Percentiles rank a stretch among this genome's conserved stretches.
Evolutionary conservation across 2,113 vertebrate genomes (phyloP).

Genomic region (Blennius ocellaris): DNA sequence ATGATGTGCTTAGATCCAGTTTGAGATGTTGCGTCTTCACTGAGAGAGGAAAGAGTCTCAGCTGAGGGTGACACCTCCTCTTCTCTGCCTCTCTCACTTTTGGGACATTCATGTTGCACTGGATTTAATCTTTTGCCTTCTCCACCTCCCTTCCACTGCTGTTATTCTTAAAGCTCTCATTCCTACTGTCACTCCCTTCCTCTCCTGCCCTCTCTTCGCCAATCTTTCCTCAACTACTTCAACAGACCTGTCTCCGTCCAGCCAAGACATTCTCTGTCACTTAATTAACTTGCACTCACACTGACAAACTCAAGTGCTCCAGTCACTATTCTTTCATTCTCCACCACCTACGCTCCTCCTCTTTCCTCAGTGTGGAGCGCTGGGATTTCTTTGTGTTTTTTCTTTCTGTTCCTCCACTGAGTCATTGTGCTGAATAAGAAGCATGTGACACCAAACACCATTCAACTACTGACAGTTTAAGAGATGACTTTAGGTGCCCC

Average conservation of each 20-base stretch:
- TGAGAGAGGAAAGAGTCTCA: constrained; percentile 35
- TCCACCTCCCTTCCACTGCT: not conserved
- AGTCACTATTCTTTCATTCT: not conserved
- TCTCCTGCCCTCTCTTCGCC: not conserved
- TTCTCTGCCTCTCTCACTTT: not conserved
- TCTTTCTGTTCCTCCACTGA: no score
- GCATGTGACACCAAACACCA: no score
- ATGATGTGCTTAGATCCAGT: constrained; percentile 71
- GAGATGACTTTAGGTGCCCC: no score
- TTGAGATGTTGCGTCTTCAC: constrained; percentile 47
- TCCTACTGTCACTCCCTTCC: not conserved
- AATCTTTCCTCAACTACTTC: constrained; percentile 12
- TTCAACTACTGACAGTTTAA: no score
- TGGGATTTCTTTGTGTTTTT: constrained; percentile 29
- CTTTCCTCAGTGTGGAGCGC: not conserved
- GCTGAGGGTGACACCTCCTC: constrained; percentile 15
- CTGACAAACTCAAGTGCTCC: constrained; percentile 39
- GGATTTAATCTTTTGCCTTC: not conserved
- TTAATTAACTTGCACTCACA: constrained; percentile 50
- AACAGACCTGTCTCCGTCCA: constrained; percentile 18
- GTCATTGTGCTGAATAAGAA: no score
- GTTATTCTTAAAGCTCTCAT: no score
- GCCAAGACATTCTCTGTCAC: constrained; percentile 48
- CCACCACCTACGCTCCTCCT: constrained; percentile 24
- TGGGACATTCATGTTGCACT: not conserved